Conservation (phyloP, 2,888 invertebrate species). For the Deladenus siricidicola region DNA sequence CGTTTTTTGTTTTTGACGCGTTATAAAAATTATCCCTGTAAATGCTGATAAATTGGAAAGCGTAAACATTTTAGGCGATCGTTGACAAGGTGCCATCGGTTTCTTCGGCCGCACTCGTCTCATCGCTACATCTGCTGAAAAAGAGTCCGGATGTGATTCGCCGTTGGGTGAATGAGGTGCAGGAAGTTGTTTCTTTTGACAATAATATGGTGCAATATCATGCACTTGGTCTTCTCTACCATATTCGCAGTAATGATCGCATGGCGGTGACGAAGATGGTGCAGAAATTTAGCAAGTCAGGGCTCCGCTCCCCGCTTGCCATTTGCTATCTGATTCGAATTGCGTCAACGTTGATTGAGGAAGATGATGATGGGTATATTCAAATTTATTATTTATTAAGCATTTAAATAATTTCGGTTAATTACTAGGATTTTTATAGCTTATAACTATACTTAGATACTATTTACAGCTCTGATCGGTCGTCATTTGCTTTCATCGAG, state of each 20-base stretch:
- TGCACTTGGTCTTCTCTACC: conserved; percentile 87
- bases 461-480: conserved; percentile 47
- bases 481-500: conserved; percentile 76
- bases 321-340: conserved; percentile 88
- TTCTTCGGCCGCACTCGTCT: conserved; percentile 90
- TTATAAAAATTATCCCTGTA: no score
- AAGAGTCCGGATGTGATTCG: conserved; percentile 81
- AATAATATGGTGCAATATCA: conserved; percentile 77
- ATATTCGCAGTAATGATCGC: conserved; percentile 83
- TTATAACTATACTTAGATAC: no score
- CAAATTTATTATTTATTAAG: no score
- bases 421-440: no score
- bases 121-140: conserved; percentile 62
- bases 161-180: conserved; percentile 96
- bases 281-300: conserved; percentile 66
- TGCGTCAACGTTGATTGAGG: conserved; percentile 81
- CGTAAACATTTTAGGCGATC: conserved; percentile 72
- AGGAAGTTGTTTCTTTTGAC: conserved; percentile 81
- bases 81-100: conserved; percentile 94
- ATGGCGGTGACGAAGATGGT: conserved; percentile 92
- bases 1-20: neutral
- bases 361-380: conserved; percentile 62
- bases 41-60: no score
- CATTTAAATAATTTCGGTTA: no score
- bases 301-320: conserved; percentile 87